Conservation (phyloP, 2,888 invertebrate species). For the Polymixis lichenea region DNA sequence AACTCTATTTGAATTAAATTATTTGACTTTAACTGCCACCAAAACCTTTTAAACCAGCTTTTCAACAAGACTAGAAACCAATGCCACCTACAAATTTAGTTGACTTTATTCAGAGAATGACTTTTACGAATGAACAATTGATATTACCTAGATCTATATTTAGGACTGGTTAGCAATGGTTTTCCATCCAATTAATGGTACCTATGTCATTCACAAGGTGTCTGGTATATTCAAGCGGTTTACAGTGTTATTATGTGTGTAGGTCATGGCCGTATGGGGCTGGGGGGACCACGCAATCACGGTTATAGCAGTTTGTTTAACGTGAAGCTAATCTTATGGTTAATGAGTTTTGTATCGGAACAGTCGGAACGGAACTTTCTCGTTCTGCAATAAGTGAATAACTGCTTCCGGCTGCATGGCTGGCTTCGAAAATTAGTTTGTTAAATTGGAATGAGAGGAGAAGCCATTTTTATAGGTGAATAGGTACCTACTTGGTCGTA, state of each 20-base stretch:
- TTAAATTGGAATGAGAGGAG: neutral
- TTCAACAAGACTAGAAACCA: neutral
- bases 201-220: conserved; percentile 55
- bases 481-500: neutral
- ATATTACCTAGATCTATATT: conserved; percentile 9
- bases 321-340: conserved; percentile 54
- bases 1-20: no score
- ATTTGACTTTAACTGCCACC: no score
- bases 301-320: conserved; percentile 56
- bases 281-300: conserved; percentile 54
- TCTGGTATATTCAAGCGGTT: conserved; percentile 30
- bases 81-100: conserved; percentile 5
- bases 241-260: conserved; percentile 44
- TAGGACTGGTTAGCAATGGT: conserved; percentile 28
- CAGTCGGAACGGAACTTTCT: conserved; percentile 41
- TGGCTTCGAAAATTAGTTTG: neutral
- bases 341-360: conserved; percentile 57
- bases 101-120: conserved; percentile 14
- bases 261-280: conserved; percentile 61
- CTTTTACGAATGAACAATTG: conserved; percentile 12
- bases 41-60: neutral
- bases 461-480: neutral
- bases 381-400: conserved; percentile 24
- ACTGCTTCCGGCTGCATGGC: conserved; percentile 1
- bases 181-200: conserved; percentile 58